Base-by-base conservation (phyloP, 2,888 invertebrate genomes). In the Drosophila neonasuta region DNA sequence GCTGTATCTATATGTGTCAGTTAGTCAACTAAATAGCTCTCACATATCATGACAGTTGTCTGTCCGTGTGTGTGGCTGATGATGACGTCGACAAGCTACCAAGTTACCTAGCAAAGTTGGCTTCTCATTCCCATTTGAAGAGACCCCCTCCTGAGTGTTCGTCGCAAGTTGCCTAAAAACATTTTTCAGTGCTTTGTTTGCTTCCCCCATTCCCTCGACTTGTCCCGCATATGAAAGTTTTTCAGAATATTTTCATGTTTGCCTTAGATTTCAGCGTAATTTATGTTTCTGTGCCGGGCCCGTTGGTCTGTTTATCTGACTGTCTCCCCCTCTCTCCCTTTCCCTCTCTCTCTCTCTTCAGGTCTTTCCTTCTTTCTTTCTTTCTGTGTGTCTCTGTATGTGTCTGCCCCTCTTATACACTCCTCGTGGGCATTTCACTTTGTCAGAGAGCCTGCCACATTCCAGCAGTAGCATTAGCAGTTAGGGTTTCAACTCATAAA, bases 1-100 rank as follows among this genome's bases (percentile, higher is more conserved):
- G 24, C 24, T 44, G 49, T 81, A 80, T 83, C 84, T 83, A 74
- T 74, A 61, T 79, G 68, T 81, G 84, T 70, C 81, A 84, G 64
- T 68, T 78, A 56, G 75, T 82, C 66, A 69, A 64, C 75, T 67
- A 60, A 71, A 71, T 64, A 64, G 67, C 70, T 68, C 46, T 66
- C 49, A 34, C 50, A 65, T 65, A 67, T 65, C 69, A 63, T 65
- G 72, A 65, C 60, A 63, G 60, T 62, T 45, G 61, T 24, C 6
- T 24, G 5, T 24, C 24, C 6, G 24, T 15, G 24, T 24, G 24
- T 60, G 59, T 24, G 55, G 58, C 56, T 64, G 67, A 63, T 61
- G 60, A 57, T 50, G 69, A 44, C 11, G 30, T 42, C 48, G 34
- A 48, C 3, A 32, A 36, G 36, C 44, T 30, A 42, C 44, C 13